Conservation (phyloP, 2,888 invertebrate species). For the Lymantria monacha region DNA sequence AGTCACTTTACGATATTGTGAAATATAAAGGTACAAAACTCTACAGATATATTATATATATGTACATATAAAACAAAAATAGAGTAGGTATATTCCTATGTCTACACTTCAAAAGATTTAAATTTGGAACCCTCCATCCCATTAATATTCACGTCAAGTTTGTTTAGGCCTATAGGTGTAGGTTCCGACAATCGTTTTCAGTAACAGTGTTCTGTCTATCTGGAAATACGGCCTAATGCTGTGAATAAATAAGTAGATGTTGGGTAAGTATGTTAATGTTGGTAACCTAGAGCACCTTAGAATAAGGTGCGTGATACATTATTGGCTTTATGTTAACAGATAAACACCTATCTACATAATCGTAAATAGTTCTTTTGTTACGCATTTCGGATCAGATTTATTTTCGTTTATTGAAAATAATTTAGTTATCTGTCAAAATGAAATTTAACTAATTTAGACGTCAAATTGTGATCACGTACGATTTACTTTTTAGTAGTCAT, state of each 20-base stretch:
- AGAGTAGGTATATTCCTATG: not conserved
- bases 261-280: slow-evolving; percentile 30
- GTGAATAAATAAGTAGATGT: slow-evolving; percentile 40
- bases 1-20: no score
- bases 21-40: no score
- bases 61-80: not conserved
- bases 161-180: slow-evolving; percentile 29
- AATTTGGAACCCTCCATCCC: slow-evolving; percentile 16
- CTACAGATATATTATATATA: not conserved
- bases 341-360: slow-evolving; percentile 35
- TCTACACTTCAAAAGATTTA: slow-evolving; percentile 16
- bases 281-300: slow-evolving; percentile 6
- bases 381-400: slow-evolving; percentile 19
- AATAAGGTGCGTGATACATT: slow-evolving; percentile 24
- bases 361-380: slow-evolving; percentile 31
- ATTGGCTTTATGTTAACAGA: slow-evolving; percentile 21
- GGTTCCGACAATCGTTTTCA: slow-evolving; percentile 30
- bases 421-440: no score
- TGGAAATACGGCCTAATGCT: slow-evolving; percentile 30
- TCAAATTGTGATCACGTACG: no score
- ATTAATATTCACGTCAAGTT: slow-evolving; percentile 33
- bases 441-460: no score
- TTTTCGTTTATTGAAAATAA: slow-evolving; percentile 6
- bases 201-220: slow-evolving; percentile 28
- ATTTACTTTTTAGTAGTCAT: no score